Conservation (phyloP, 2,888 invertebrate species). For the Labia minor region DNA sequence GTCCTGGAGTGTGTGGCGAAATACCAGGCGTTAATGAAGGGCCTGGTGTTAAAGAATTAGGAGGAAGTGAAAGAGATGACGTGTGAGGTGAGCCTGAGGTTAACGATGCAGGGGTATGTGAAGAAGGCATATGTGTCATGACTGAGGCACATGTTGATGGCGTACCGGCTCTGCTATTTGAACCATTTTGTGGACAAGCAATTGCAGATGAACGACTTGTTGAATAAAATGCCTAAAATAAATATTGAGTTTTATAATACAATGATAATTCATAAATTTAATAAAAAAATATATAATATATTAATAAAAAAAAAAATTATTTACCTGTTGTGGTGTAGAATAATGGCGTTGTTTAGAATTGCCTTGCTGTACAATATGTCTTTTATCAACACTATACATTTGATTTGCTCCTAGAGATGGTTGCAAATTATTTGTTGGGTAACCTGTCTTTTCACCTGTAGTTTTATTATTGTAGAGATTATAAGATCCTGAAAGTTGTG, state of each 20-base stretch:
- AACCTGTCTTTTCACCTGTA: background rate
- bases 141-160: background rate
- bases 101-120: background rate
- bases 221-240: background rate
- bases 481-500: background rate
- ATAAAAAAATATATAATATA: no score
- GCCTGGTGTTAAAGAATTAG: background rate
- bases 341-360: slow-evolving; percentile 1
- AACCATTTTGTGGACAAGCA: background rate
- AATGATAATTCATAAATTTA: no score
- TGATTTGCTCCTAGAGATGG: background rate
- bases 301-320: background rate
- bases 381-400: background rate
- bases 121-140: background rate
- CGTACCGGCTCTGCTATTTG: background rate
- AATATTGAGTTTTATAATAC: background rate
- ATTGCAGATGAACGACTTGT: background rate
- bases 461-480: background rate
- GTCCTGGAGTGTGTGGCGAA: background rate
- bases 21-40: background rate
- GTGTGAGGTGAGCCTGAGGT: background rate
- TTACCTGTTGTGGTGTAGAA: slow-evolving; percentile 15
- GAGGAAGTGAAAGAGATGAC: background rate
- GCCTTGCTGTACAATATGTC: background rate
- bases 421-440: background rate